Evolutionary conservation across 2,888 invertebrate genomes (phyloP), one percentile per base, ranked within the genome.

Genomic region (Ophion slaviceki): DNA sequence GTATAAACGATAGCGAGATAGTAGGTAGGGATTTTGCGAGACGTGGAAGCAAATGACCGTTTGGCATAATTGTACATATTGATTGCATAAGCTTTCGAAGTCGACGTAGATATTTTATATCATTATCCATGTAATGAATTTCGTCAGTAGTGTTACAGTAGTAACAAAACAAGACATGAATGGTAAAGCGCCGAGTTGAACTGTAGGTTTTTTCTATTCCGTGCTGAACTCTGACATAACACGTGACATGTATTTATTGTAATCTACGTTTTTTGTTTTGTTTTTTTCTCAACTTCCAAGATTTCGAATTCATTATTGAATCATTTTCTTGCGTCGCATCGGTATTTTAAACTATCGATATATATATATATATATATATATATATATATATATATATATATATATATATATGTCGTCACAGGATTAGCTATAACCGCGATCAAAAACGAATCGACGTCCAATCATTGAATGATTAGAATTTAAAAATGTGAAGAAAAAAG

Each of bases 61-160:
- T 86, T 90, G 90, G 89, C 92, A 91, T 91, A 91, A 90, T 90
- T 93, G 93, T 93, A 93, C 87, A 93, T 93, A 93, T 53, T 79
- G 89, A 91, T 90, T 89, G 89, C 90, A 90, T 90, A 90, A 91
- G 90, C 89, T 89, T 89, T 92, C 89, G 86, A 88, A 86, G 87
- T 90, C 88, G 89, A 90, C 89, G 90, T 90, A 83, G 80, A 88
- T 91, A 91, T 92, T 91, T 91, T 90, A 91, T 90, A 92, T 89
- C 87, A 89, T 86, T 88, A 87, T 86, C 83, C 53, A 79, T 89
- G 90, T 87, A 90, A 91, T 90, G 89, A 89, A 90, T 87, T 90
- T 88, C 17, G 89, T 88, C 87, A 90, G 89, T 92, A 92, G 91
- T 92, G 91, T 91, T 90, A 90, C 83, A 86, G 87, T 88, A 88